These are phyloP conservation scores for Pomacea canaliculata DNA, from an alignment of 2,888 invertebrate species.

Conservation along the genomic window DNA sequence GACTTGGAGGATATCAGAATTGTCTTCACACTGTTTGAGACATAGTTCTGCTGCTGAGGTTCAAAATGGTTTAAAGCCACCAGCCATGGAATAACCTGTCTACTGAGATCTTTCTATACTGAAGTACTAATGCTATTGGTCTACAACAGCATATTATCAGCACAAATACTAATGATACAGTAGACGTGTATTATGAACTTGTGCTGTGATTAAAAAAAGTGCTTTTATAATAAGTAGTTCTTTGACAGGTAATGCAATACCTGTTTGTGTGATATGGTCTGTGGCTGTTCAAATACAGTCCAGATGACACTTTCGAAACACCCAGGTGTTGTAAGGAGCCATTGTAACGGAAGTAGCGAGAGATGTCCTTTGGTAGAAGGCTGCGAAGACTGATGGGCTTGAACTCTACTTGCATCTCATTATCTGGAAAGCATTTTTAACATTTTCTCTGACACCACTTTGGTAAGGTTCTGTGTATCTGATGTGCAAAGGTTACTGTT, in stretches of 20 bases:
- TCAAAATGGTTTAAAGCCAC: no score
- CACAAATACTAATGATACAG: no score
- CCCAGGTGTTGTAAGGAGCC: slow-evolving; percentile 65
- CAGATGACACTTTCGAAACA: slow-evolving; percentile 65
- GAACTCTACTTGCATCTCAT: slow-evolving; percentile 42
- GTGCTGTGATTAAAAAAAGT: no score
- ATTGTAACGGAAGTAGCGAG: slow-evolving; percentile 59
- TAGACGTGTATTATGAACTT: no score
- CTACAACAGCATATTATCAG: no score
- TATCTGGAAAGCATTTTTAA: slow-evolving; percentile 33
- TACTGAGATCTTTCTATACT: no score
- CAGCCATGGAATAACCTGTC: no score
- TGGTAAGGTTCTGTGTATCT: neutral
- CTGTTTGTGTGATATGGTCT: slow-evolving; percentile 58
- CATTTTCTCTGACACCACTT: neutral
- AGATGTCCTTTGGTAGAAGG: slow-evolving; percentile 53
- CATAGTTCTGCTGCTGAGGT: no score
- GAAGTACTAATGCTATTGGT: no score
- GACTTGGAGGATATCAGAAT: no score
- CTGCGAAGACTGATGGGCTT: slow-evolving; percentile 47
- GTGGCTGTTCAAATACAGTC: slow-evolving; percentile 61
- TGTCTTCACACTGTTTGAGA: no score
- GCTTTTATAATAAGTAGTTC: no score
- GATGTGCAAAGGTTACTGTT: neutral
- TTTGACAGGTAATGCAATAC: slow-evolving; percentile 33